phyloP scores from a whole-genome alignment of 2,113 vertebrate genomes.

The Hippocampus abdominalis region DNA sequence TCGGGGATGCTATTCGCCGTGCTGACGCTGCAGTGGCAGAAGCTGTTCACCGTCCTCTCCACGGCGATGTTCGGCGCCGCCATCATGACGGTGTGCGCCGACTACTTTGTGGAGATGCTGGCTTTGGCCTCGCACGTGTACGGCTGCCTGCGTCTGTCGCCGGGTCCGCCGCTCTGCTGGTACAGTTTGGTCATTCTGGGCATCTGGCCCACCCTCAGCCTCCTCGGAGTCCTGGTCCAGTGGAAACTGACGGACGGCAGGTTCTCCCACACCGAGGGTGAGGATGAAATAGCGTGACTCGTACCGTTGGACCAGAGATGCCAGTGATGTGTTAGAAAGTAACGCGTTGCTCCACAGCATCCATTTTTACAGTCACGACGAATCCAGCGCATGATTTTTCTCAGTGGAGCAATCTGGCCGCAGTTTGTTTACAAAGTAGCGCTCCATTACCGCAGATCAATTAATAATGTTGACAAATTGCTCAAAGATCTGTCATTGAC shows the following conservation, averaged over 20 bases:
- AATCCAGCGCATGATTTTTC: too few relatives aligned
- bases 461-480: too few relatives aligned
- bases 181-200: slow-evolving; percentile 85
- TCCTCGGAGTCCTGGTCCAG: slow-evolving; percentile 80
- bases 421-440: too few relatives aligned
- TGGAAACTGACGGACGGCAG: slow-evolving; percentile 82
- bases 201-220: slow-evolving; percentile 80
- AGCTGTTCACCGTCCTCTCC: slow-evolving; percentile 78
- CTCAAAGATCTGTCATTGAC: too few relatives aligned
- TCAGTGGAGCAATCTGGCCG: too few relatives aligned
- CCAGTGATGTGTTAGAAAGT: too few relatives aligned
- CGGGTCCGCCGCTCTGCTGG: slow-evolving; percentile 79
- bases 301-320: background rate
- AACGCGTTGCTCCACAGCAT: too few relatives aligned
- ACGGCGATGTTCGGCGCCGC: slow-evolving; percentile 81
- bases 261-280: slow-evolving; percentile 79
- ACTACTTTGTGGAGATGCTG: slow-evolving; percentile 82
- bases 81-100: slow-evolving; percentile 78
- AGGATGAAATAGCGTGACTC: slow-evolving; percentile 4
- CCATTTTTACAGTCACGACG: too few relatives aligned
- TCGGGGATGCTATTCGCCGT: slow-evolving; percentile 82
- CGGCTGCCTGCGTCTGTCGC: slow-evolving; percentile 73
- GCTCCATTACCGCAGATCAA: too few relatives aligned
- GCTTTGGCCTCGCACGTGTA: slow-evolving; percentile 72
- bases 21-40: slow-evolving; percentile 83